A percentile compares a stretch with the other conserved stretches of the same genome.
These are phyloP conservation scores for Macrosiphum euphorbiae DNA, from an alignment of 2,888 invertebrate genomes.

Conservation along the genomic window DNA sequence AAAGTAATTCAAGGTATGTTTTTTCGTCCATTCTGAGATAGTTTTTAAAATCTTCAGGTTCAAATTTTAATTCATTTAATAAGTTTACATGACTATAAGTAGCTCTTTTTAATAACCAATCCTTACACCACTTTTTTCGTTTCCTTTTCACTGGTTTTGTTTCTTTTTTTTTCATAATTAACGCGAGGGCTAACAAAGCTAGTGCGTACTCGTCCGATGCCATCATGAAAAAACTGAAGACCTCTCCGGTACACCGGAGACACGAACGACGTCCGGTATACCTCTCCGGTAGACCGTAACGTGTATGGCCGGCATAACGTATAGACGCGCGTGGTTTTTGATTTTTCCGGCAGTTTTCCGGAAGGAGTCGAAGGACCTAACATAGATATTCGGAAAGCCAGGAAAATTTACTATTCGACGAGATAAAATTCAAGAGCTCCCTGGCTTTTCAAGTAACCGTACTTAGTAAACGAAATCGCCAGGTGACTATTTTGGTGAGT, in stretches of 20 bases:
- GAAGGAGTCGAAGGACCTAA: too few species aligned
- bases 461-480: too few species aligned
- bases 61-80: constrained; percentile 20
- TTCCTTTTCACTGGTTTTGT: constrained; percentile 35
- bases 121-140: constrained; percentile 25
- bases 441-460: too few species aligned
- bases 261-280: constrained; percentile 12
- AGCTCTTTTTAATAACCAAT: neutral
- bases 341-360: too few species aligned
- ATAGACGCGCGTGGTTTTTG: too few species aligned
- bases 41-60: constrained; percentile 9
- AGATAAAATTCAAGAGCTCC: too few species aligned
- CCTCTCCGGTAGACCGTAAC: neutral
- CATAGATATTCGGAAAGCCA: too few species aligned
- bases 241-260: constrained; percentile 39
- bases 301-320: too few species aligned
- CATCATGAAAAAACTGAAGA: constrained; percentile 38
- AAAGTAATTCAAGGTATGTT: constrained; percentile 43
- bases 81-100: constrained; percentile 4
- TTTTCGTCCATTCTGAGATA: constrained; percentile 55
- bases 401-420: too few species aligned
- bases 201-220: constrained; percentile 27
- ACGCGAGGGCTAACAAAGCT: constrained; percentile 11
- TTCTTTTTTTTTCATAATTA: constrained; percentile 36
- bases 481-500: too few species aligned